Percentiles rank a stretch among this genome's conserved stretches.
These are phyloP conservation scores for Mythimna pallens DNA, from an alignment of 2,888 invertebrate genomes.

Conservation along the genomic window DNA sequence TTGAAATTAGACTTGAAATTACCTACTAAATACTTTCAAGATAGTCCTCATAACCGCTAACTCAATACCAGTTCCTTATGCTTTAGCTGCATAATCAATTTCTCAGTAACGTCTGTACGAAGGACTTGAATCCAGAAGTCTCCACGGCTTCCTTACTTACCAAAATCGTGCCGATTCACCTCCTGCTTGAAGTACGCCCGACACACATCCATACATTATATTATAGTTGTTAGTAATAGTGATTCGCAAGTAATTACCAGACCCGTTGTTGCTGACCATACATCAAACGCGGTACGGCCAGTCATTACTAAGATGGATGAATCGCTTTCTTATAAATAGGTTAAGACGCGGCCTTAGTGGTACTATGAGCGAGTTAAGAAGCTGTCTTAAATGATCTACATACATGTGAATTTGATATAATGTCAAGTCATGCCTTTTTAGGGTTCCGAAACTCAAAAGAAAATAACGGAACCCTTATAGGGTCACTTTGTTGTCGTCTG, in stretches of 20 bases:
- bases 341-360: constrained; percentile 23
- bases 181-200: constrained; percentile 18
- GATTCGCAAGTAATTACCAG: constrained; percentile 67
- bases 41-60: not conserved
- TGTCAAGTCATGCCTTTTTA: too few species aligned
- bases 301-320: constrained; percentile 70
- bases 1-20: not conserved
- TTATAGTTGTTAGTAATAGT: constrained; percentile 63
- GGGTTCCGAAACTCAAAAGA: too few species aligned
- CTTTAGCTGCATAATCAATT: too few species aligned
- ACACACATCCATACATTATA: constrained; percentile 49
- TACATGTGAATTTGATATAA: not conserved
- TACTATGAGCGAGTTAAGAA: constrained; percentile 44
- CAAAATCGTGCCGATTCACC: constrained; percentile 18
- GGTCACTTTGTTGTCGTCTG: too few species aligned
- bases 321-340: constrained; percentile 62
- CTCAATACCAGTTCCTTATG: not conserved
- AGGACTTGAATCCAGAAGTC: not conserved
- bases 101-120: not conserved
- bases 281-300: constrained; percentile 59
- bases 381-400: constrained; percentile 11
- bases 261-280: constrained; percentile 60
- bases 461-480: too few species aligned
- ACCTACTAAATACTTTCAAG: too few species aligned
- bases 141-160: constrained; percentile 1